Evolutionary conservation across 2,888 invertebrate species (phyloP).

Genomic region (Endomychus coccineus): DNA sequence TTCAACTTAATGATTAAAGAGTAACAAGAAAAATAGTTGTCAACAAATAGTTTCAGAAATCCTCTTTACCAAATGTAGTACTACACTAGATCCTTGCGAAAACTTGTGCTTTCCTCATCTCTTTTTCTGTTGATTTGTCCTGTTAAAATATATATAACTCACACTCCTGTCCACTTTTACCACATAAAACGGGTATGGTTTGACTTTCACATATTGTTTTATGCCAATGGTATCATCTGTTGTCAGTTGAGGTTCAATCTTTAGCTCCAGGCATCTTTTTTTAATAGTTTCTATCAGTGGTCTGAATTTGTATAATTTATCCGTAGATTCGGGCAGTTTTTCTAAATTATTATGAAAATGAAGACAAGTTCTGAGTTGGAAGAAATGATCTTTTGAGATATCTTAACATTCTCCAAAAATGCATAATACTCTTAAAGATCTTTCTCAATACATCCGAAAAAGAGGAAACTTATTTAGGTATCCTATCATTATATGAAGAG

Average conservation of each 20-base stretch:
- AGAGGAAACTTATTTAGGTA: conserved; percentile 14
- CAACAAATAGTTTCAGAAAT: conserved; percentile 15
- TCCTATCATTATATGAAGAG: conserved; percentile 11
- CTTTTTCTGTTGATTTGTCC: conserved; percentile 16
- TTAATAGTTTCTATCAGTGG: conserved; percentile 21
- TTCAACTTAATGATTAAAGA: conserved; percentile 10
- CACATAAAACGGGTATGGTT: conserved; percentile 23
- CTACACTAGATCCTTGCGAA: conserved; percentile 14
- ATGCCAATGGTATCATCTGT: conserved; percentile 10
- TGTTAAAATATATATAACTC: conserved; percentile 29
- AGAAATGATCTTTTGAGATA: too few relatives aligned
- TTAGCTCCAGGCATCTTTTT: conserved; percentile 17
- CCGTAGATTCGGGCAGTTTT: conserved; percentile 13
- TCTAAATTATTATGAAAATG: conserved; percentile 23
- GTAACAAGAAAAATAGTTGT: conserved; percentile 19
- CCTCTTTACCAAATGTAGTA: conserved; percentile 17
- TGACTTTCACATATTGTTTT: conserved; percentile 15
- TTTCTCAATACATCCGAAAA: conserved; percentile 14
- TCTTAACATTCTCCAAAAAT: too few relatives aligned
- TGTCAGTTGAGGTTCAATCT: conserved; percentile 7
- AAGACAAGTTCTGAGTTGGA: conserved; percentile 17
- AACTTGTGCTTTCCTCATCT: conserved; percentile 2
- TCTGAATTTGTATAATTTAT: conserved; percentile 24
- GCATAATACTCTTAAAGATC: conserved; percentile 8
- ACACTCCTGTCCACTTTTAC: conserved; percentile 24